Conservation (phyloP, 2,888 invertebrate genomes). For the Noctua comes region DNA sequence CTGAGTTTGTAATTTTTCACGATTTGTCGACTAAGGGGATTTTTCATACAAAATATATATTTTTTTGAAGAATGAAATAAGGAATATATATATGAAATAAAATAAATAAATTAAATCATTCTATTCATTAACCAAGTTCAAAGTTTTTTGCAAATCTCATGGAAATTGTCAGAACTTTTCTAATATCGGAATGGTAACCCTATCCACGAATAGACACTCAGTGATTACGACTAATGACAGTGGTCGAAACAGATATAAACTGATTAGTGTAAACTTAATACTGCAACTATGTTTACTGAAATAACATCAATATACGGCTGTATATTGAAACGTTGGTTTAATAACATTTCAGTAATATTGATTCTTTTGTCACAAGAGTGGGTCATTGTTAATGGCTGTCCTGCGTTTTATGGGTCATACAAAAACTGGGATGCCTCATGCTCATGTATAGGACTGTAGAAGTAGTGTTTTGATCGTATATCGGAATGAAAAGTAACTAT, state of each 20-base stretch:
- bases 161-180: neutral
- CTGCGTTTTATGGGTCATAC: neutral
- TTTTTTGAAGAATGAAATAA: neutral
- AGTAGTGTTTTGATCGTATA: neutral
- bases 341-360: conserved; percentile 30
- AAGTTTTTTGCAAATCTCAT: neutral
- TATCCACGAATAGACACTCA: conserved; percentile 10
- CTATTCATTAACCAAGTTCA: neutral
- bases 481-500: neutral
- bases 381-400: neutral
- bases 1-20: neutral
- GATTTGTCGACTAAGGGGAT: neutral
- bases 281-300: conserved; percentile 40
- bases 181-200: neutral
- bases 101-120: too few species aligned
- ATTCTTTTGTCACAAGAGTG: conserved; percentile 1
- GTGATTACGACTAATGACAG: conserved; percentile 39
- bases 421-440: neutral
- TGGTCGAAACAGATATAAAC: conserved; percentile 28
- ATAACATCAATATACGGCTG: conserved; percentile 11
- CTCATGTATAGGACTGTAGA: neutral
- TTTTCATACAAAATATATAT: neutral
- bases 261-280: conserved; percentile 36
- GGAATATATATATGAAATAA: too few species aligned
- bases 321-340: conserved; percentile 7